phyloP scores from a whole-genome alignment of 2,888 invertebrate genomes.

The Phragmatobia fuliginosa region DNA sequence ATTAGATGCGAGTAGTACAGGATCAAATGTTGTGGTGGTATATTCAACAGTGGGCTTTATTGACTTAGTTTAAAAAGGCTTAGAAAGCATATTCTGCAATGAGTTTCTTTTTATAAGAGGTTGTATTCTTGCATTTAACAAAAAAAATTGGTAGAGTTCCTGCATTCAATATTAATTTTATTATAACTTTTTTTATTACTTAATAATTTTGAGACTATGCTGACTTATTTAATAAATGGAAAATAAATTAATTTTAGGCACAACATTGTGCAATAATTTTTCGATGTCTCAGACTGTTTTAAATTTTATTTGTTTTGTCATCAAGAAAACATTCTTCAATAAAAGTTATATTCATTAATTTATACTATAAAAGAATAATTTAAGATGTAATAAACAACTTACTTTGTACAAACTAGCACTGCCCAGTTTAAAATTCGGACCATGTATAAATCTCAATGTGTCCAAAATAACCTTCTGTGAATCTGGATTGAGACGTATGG shows the following conservation, averaged over 20 bases:
- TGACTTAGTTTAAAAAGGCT: no score
- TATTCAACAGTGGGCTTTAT: no score
- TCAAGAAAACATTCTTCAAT: not conserved
- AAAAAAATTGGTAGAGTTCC: no score
- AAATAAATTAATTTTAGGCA: not conserved
- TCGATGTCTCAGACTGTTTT: not conserved
- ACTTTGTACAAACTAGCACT: slow-evolving; percentile 87
- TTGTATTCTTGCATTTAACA: not conserved
- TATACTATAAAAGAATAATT: not conserved
- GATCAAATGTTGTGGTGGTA: no score
- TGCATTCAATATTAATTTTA: no score
- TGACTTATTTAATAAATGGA: not conserved
- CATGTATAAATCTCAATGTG: slow-evolving; percentile 91
- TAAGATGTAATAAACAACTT: slow-evolving; percentile 19
- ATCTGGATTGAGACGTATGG: slow-evolving; percentile 89
- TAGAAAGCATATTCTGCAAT: no score
- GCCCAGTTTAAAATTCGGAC: slow-evolving; percentile 88
- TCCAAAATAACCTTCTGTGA: slow-evolving; percentile 91
- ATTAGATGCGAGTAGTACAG: no score
- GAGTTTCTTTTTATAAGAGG: no score
- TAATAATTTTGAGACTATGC: no score
- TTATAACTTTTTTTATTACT: no score
- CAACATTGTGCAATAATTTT: not conserved
- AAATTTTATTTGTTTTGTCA: no score
- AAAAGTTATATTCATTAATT: not conserved